These are phyloP conservation scores for Echinometra lucunter DNA, from an alignment of 53 echinoderm and acorn worm species.

Conservation along the genomic window DNA sequence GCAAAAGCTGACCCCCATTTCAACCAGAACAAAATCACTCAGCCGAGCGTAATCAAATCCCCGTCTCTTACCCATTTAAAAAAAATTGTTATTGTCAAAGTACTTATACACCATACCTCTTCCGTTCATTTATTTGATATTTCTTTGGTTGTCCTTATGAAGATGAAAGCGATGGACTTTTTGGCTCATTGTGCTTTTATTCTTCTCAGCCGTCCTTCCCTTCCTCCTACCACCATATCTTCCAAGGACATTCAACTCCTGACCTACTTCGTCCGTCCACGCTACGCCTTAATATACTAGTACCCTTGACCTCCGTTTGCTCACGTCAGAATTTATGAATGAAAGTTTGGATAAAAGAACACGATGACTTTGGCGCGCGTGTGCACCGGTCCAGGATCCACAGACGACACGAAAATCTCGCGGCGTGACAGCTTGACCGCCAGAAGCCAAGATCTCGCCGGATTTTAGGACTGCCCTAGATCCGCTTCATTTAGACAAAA, in stretches of 20 bases:
- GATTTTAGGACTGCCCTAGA: constrained; percentile 63
- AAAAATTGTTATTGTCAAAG: background rate
- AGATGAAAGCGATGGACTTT: background rate
- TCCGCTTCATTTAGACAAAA: constrained; percentile 65
- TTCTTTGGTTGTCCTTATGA: background rate
- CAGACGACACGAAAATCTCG: constrained; percentile 28
- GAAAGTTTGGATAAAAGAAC: background rate
- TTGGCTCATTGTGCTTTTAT: constrained; percentile 4
- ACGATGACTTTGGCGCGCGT: background rate
- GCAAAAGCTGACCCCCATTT: background rate
- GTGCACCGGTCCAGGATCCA: background rate
- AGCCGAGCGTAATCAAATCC: background rate
- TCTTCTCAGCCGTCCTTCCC: background rate
- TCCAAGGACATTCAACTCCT: constrained; percentile 13
- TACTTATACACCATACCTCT: background rate
- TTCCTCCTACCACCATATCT: background rate
- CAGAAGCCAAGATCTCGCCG: background rate
- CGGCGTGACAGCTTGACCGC: constrained; percentile 49
- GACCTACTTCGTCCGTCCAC: constrained; percentile 32
- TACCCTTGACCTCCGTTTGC: constrained; percentile 42
- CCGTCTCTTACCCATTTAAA: background rate
- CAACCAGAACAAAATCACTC: background rate
- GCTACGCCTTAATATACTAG: background rate
- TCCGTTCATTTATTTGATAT: background rate
- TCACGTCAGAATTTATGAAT: constrained; percentile 62